Base-by-base conservation (phyloP, 1,140 invertebrate genomes). In the Branchinecta lindahli region DNA sequence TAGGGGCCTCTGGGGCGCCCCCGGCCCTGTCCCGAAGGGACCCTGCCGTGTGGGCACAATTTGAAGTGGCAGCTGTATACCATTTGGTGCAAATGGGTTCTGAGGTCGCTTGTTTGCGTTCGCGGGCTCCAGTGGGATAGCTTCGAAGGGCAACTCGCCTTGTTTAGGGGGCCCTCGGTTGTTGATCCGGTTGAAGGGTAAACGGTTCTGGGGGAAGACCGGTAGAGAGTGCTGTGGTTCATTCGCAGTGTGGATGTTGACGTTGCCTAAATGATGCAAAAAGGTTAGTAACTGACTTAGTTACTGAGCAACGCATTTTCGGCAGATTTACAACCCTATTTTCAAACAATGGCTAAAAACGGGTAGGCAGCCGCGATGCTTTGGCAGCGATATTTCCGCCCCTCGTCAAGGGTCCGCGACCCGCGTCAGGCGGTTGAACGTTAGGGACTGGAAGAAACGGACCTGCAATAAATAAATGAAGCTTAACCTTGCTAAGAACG, bases 101-200 rank as follows among this genome's bases (percentile, higher is more conserved):
- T 15, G 18, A 3, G 72, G 52, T 71, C 45, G n/a, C 45, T 68
- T 45, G 66, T 67, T 61, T 45, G 61, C 61, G 47, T 73, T 70
- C 12, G 70, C 68, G 44, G 79, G 76, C 74, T 90, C 87, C 71
- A 88, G 86, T 69, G 90, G 86, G 15, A 85, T 80, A 3, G 84
- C 85, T 45, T 88, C 74, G 1, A 83, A 82, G 18, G 87, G 86
- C 4, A 87, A 80, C 74, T 91, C 89, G 0, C 87, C 85, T 68
- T 91, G 88, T 68, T 88, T 82, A 0, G 90, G 90, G 0, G 91
- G 91, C 3, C 91, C 91, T 66, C 92, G 80, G 76, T 94, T 92
- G 75, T 95, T 95, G 46, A 94, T 94, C 72, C 91, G 84, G 77
- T 75, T 73, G 80, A 78, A 44, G 79, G 73, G 72, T 2, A 84